Evolutionary conservation across 2,797 vertebrate species (phyloP).

Genomic region (Malurus splendens): DNA sequence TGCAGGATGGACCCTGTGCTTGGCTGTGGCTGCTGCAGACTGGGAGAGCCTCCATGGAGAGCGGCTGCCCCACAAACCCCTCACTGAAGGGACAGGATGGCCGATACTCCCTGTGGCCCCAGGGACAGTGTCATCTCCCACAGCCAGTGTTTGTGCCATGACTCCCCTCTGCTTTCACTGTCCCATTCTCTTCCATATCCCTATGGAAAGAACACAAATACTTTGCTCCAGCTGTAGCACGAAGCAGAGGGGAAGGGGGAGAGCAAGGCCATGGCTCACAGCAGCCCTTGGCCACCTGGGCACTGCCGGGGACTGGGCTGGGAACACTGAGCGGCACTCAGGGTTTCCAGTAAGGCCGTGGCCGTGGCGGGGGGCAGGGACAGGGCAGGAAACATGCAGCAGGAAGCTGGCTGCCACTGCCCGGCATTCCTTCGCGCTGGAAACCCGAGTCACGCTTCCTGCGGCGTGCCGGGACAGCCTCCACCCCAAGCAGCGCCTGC

Average conservation of each 20-base stretch:
- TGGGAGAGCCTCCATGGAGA: background rate
- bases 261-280: background rate
- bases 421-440: conserved; percentile 58
- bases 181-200: background rate
- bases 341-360: conserved; percentile 63
- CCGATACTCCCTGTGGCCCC: background rate
- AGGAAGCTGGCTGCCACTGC: conserved; percentile 67
- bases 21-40: background rate
- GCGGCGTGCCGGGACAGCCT: conserved; percentile 43
- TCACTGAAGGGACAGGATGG: fast-evolving
- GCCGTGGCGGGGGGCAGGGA: conserved; percentile 41
- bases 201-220: background rate
- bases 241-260: background rate
- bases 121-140: fast-evolving
- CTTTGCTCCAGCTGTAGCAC: background rate
- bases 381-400: conserved; percentile 73
- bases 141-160: background rate
- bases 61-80: fast-evolving
- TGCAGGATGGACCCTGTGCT: background rate
- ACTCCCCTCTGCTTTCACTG: background rate
- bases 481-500: background rate
- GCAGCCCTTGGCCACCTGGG: background rate
- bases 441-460: conserved; percentile 69
- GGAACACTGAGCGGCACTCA: conserved; percentile 1
- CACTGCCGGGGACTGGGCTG: background rate